phyloP scores from a whole-genome alignment of 2,888 invertebrate genomes.

The Cheilosia impressa region DNA sequence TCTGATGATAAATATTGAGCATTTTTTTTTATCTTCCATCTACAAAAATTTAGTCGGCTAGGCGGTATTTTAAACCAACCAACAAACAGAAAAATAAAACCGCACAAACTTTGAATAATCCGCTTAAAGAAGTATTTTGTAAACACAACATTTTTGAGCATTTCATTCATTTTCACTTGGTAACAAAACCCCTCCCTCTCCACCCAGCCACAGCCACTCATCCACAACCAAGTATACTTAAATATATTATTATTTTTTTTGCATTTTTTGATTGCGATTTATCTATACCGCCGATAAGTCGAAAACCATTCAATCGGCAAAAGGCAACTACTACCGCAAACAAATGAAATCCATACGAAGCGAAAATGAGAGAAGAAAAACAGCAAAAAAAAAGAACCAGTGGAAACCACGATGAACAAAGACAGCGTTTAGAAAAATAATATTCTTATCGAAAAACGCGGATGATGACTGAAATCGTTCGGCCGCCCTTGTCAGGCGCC shows the following conservation, averaged over 20 bases:
- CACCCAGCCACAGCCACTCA: slow-evolving; percentile 2
- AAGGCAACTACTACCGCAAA: slow-evolving; percentile 46
- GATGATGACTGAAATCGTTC: slow-evolving; percentile 31
- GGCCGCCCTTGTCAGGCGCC: slow-evolving; percentile 21
- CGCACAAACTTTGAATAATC: neutral
- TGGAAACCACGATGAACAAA: slow-evolving; percentile 42
- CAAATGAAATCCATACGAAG: slow-evolving; percentile 36
- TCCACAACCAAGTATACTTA: slow-evolving; percentile 18
- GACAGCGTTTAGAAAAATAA: slow-evolving; percentile 48
- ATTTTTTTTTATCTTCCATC: slow-evolving; percentile 2
- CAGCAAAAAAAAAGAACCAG: neutral
- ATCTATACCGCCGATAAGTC: slow-evolving; percentile 52
- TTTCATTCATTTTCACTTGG: slow-evolving; percentile 38
- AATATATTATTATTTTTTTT: neutral
- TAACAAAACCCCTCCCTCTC: neutral
- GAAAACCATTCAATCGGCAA: slow-evolving; percentile 49
- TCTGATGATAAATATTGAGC: slow-evolving; percentile 21
- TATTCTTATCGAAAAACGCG: slow-evolving; percentile 55
- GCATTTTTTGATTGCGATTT: slow-evolving; percentile 20
- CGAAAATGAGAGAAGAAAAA: neutral
- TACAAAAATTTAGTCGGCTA: slow-evolving; percentile 3
- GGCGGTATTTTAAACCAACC: neutral
- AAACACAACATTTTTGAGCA: slow-evolving; percentile 20
- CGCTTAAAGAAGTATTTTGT: slow-evolving; percentile 29
- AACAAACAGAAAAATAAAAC: neutral